Base-by-base conservation (phyloP, 2,113 vertebrate species). In the Toxotes jaculatrix region DNA sequence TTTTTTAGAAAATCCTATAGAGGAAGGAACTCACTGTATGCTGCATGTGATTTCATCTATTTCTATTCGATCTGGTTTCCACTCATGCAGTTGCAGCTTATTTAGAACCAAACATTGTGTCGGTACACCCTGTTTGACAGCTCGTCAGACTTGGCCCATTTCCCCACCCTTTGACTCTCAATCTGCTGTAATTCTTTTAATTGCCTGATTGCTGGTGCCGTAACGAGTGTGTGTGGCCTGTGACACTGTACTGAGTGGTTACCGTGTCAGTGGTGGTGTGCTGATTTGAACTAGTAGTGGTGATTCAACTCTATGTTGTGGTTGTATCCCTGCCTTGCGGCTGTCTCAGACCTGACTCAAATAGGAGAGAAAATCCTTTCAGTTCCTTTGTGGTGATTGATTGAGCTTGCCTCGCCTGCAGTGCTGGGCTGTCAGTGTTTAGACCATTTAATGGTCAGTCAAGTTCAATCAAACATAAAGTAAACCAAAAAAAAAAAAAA, bases 401-500 rank as follows among this genome's bases (percentile, higher is more conserved):
- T 91, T 93, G 85, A 89, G 80, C 86, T 90, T 83, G 75, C 62
- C 76, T 71, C 23, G 12, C 69, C 69, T 63, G 45, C 62, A 42
- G 49, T 45, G 31, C 34, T 19, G 59, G 53, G 59, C 72, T 53
- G 65, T 74, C 84, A 40, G 62, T 62, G 84, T 82, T 83, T 51
- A n/a, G 66, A 61, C 51, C 38, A 12, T 79, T 88, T 77, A 14
- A 64, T n/a, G 62, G 57, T 86, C 74, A 56, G 56, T 42, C 77
- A 87, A 88, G 83, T 83, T 92, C 92, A 94, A 90, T 89, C 80
- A 80, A 92, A 87, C 80, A 71, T 61, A 10, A 68, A 43, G 51
- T 60, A 31, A 40, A 27, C 27, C 75, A 60, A 67, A 51, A 83
- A 70, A 38, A 38, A 61, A 71, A 62, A 31, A 55, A 8, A 60